A percentile compares a stretch with the other conserved stretches of the same genome.
Conservation (phyloP, 2,888 invertebrate species). For the Dascillus cervinus region DNA sequence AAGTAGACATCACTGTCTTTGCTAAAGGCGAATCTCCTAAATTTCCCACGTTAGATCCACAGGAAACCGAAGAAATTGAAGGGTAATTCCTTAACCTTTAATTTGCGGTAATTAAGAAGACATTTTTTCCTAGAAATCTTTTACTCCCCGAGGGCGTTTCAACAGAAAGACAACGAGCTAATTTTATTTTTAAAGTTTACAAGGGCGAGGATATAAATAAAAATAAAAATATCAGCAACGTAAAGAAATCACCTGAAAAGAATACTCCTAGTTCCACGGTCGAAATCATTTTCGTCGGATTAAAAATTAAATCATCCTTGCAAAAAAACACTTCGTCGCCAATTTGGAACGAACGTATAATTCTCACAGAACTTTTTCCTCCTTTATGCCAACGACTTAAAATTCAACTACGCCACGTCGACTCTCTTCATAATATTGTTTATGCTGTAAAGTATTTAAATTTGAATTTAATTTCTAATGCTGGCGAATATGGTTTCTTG, state of each 20-base stretch:
- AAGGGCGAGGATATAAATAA: conserved; percentile 40
- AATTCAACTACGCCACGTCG: conserved; percentile 52
- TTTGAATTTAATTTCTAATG: conserved; percentile 51
- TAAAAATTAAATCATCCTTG: conserved; percentile 57
- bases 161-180: conserved; percentile 45
- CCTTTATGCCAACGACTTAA: conserved; percentile 67
- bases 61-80: conserved; percentile 64
- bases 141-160: conserved; percentile 51
- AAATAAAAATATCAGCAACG: conserved; percentile 9
- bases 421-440: conserved; percentile 30
- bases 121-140: conserved; percentile 50
- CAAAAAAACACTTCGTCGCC: conserved; percentile 56
- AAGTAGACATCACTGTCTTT: conserved; percentile 70
- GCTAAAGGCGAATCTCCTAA: conserved; percentile 60
- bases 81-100: conserved; percentile 43
- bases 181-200: conserved; percentile 51
- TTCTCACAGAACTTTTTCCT: conserved; percentile 75
- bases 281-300: conserved; percentile 55
- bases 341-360: conserved; percentile 68
- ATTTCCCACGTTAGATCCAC: conserved; percentile 44
- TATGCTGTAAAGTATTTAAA: conserved; percentile 51
- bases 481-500: conserved; percentile 59
- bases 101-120: conserved; percentile 3
- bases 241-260: conserved; percentile 7
- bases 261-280: conserved; percentile 43